A percentile compares a stretch with the other conserved stretches of the same genome.
These are phyloP conservation scores for Epinephelus awoara DNA, from an alignment of 2,797 vertebrate genomes.

Conservation along the genomic window DNA sequence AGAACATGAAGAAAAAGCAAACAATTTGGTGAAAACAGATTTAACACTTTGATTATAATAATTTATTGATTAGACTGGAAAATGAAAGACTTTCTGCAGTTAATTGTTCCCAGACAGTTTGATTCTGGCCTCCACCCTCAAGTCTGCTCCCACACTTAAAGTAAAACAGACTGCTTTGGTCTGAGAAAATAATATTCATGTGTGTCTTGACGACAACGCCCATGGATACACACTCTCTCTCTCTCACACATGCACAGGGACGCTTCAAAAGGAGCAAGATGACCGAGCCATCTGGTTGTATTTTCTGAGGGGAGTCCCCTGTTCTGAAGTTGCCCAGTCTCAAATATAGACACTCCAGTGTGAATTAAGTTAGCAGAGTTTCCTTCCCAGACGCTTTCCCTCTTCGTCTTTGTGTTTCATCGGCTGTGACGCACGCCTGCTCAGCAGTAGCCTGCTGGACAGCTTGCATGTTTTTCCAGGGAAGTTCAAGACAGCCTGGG, in stretches of 20 bases:
- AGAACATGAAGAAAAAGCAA: conserved; percentile 7
- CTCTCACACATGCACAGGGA: conserved; percentile 10
- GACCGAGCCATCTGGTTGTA: conserved; percentile 71
- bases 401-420: conserved; percentile 29
- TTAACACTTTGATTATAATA: conserved; percentile 16
- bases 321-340: conserved; percentile 37
- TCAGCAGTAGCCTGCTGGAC: conserved; percentile 24
- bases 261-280: conserved; percentile 55
- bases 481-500: neutral
- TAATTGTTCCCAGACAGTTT: conserved; percentile 45
- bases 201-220: conserved; percentile 52
- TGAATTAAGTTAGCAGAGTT: conserved; percentile 53
- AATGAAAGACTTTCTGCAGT: conserved; percentile 45
- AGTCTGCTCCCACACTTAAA: conserved; percentile 59
- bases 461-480: neutral
- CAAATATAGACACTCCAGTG: conserved; percentile 23
- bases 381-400: conserved; percentile 43
- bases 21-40: conserved; percentile 16
- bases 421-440: conserved; percentile 34
- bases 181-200: conserved; percentile 58
- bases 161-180: conserved; percentile 56
- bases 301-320: conserved; percentile 73
- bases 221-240: neutral
- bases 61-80: conserved; percentile 27
- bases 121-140: conserved; percentile 44